A percentile compares a stretch with the other conserved stretches of the same genome.
These are phyloP conservation scores for Simalia tracyae DNA, from an alignment of 2,797 vertebrate genomes.

Conservation along the genomic window DNA sequence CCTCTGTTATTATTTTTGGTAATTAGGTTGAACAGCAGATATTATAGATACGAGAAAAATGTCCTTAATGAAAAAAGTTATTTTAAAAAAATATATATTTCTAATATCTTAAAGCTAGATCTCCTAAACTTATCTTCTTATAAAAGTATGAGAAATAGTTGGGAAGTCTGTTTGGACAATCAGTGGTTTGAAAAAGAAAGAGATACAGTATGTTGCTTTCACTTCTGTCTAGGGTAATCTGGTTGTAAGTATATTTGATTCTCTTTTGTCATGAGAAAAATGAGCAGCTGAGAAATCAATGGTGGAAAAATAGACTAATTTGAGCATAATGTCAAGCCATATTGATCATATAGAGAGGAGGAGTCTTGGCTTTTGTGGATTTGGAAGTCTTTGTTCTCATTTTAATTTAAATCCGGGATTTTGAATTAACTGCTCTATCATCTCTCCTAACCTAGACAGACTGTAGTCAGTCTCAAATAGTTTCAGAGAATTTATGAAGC, in stretches of 20 bases:
- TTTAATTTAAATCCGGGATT: background rate
- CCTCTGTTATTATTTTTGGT: background rate
- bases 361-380: conserved; percentile 4
- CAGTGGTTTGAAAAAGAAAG: conserved; percentile 14
- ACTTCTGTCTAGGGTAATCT: conserved; percentile 45
- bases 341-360: background rate
- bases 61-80: background rate
- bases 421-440: background rate
- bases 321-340: background rate
- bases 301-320: conserved; percentile 22
- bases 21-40: background rate
- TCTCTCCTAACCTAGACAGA: background rate
- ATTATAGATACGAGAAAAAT: background rate
- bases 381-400: background rate
- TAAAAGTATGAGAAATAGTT: conserved; percentile 22
- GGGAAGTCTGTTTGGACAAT: conserved; percentile 8
- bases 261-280: conserved; percentile 44
- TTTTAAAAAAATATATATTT: background rate
- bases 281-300: conserved; percentile 46
- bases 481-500: background rate
- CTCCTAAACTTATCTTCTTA: background rate
- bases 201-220: conserved; percentile 48
- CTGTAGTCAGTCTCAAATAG: background rate
- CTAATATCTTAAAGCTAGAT: background rate
- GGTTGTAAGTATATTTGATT: conserved; percentile 34